Conservation (phyloP, 2,797 vertebrate species). For the Ptychadena robeensis region DNA sequence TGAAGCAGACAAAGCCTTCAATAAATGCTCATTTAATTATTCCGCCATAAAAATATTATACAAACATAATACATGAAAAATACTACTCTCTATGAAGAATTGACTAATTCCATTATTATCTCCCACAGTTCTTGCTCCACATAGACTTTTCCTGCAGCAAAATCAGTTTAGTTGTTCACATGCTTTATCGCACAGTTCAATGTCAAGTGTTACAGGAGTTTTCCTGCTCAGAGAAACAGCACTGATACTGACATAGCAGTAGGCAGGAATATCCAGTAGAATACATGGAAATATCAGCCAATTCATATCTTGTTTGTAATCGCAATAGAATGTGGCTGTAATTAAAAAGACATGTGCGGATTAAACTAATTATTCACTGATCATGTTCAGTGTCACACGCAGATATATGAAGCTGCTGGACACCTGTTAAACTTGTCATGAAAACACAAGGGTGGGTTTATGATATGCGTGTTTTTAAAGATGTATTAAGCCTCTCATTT, state of each 20-base stretch:
- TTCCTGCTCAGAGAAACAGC: constrained; percentile 11
- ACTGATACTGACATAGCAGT: neutral
- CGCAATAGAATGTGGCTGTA: constrained; percentile 32
- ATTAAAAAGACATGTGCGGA: constrained; percentile 36
- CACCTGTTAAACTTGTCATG: constrained; percentile 5
- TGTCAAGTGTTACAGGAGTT: constrained; percentile 13
- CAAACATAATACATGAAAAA: constrained; percentile 21
- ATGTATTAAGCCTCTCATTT: neutral
- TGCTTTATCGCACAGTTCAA: neutral
- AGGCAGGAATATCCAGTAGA: constrained; percentile 19
- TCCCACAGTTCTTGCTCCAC: neutral
- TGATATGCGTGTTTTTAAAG: neutral
- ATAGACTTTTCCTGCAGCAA: constrained; percentile 16
- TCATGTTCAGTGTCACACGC: constrained; percentile 19
- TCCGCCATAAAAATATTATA: constrained; percentile 8
- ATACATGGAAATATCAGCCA: constrained; percentile 11
- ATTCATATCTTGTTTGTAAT: constrained; percentile 23
- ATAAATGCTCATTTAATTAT: constrained; percentile 26
- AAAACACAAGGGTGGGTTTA: neutral
- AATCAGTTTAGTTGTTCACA: constrained; percentile 24
- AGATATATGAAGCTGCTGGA: constrained; percentile 7
- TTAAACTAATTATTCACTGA: constrained; percentile 38
- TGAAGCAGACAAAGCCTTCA: neutral
- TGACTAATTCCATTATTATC: constrained; percentile 11
- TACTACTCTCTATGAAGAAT: neutral